Evolutionary conservation across 2,797 vertebrate genomes (phyloP).

Genomic region (Malurus splendens): DNA sequence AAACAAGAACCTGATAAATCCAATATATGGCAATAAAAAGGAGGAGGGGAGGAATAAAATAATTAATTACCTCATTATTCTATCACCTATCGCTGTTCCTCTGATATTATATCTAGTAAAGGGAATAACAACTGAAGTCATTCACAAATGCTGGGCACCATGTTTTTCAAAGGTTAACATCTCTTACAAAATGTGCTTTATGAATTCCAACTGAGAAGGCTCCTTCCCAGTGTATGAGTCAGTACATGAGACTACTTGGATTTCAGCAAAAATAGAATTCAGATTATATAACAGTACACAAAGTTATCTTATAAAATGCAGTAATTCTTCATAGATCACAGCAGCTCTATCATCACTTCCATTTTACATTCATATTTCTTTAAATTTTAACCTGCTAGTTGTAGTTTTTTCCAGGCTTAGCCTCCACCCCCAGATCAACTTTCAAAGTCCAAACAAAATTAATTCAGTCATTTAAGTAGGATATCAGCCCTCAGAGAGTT

Average conservation of each 20-base stretch:
- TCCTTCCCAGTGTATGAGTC: not conserved
- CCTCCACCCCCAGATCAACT: not conserved
- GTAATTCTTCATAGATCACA: not conserved
- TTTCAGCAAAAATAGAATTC: constrained; percentile 26
- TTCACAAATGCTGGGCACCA: constrained; percentile 58
- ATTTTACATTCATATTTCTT: not conserved
- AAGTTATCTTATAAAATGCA: not conserved
- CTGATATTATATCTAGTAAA: constrained; percentile 93
- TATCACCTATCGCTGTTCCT: constrained; percentile 97
- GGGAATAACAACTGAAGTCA: constrained; percentile 78
- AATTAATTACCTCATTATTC: constrained; percentile 96
- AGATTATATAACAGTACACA: not conserved
- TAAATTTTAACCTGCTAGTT: not conserved
- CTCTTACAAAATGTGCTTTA: constrained; percentile 20
- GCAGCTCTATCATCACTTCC: not conserved
- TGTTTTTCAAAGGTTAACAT: constrained; percentile 50
- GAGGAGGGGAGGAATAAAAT: constrained; percentile 54
- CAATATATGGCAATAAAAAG: constrained; percentile 30
- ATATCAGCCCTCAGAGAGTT: not conserved
- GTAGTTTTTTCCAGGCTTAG: not conserved
- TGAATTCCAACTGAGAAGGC: not conserved
- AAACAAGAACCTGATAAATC: constrained; percentile 62
- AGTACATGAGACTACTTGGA: not conserved
- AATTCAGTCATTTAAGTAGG: not conserved
- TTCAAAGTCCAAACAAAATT: not conserved